Evolutionary conservation across 37 sponge, comb jelly and placozoan genomes (phyloP).

Genomic region (Ianthella basta): DNA sequence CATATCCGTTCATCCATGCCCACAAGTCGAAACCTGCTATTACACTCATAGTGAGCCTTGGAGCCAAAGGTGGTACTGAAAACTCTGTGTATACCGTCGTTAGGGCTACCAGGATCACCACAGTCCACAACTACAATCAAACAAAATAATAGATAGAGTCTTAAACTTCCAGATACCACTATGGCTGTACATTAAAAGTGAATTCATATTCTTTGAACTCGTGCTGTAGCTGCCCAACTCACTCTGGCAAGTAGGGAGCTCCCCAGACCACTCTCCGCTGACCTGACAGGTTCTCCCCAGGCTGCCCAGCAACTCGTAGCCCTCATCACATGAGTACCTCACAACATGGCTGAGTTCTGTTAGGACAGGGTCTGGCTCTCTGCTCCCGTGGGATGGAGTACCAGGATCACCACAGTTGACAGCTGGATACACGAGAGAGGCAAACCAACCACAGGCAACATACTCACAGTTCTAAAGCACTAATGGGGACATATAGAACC

Average conservation of each 20-base stretch:
- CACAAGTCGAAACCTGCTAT: constrained; percentile 23
- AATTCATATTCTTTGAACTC: neutral
- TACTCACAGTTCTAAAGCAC: no score
- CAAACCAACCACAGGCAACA: no score
- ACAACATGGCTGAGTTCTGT: constrained; percentile 12
- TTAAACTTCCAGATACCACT: no score
- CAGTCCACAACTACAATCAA: constrained; percentile 39
- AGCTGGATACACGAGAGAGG: neutral
- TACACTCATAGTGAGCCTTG: constrained; percentile 13
- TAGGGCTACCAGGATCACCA: constrained; percentile 21
- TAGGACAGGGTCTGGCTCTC: neutral
- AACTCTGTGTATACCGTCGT: neutral
- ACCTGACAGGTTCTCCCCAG: constrained; percentile 12
- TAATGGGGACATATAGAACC: neutral
- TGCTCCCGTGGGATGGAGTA: constrained; percentile 14
- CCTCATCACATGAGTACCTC: constrained; percentile 13
- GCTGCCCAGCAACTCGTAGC: constrained; percentile 28
- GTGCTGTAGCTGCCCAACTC: neutral
- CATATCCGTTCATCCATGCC: constrained; percentile 29
- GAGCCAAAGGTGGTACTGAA: constrained; percentile 21
- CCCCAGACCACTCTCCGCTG: constrained; percentile 54
- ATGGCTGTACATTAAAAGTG: neutral
- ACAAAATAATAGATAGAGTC: no score
- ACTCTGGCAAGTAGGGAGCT: constrained; percentile 17
- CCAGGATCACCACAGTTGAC: constrained; percentile 37